These are phyloP conservation scores for Micromussa lordhowensis DNA, from an alignment of 92 coral and sea anemone genomes.

Conservation along the genomic window DNA sequence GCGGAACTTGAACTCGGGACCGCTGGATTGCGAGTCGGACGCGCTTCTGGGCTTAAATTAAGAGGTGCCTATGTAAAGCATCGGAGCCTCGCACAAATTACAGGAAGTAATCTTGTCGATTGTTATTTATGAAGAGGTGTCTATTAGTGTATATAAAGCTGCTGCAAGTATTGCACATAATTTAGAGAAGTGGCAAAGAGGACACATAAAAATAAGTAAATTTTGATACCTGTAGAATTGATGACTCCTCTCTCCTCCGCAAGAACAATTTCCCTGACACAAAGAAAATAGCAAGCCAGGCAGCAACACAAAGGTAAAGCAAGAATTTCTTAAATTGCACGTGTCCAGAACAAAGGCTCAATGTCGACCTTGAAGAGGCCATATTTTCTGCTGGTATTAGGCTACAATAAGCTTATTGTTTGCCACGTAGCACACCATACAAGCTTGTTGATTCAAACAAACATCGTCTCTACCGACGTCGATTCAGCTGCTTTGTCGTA, in stretches of 20 bases:
- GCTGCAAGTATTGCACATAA: too few relatives aligned
- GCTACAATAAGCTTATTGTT: background rate
- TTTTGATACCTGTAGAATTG: conserved; percentile 18
- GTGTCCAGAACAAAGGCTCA: background rate
- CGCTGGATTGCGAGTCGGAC: too few relatives aligned
- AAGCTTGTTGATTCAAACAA: background rate
- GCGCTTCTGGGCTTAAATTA: too few relatives aligned
- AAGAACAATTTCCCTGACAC: conserved; percentile 30
- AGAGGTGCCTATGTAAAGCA: too few relatives aligned
- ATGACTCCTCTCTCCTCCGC: conserved; percentile 6
- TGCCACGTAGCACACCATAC: background rate
- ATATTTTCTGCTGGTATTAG: background rate
- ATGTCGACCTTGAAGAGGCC: background rate
- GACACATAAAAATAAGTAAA: background rate
- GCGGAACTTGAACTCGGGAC: too few relatives aligned
- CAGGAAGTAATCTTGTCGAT: too few relatives aligned
- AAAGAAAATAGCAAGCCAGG: conserved; percentile 31
- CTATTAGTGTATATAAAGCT: too few relatives aligned
- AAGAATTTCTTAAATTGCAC: conserved; percentile 10
- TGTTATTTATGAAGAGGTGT: too few relatives aligned
- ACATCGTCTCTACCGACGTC: too few relatives aligned
- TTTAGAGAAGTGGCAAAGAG: too few relatives aligned
- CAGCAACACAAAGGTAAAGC: conserved; percentile 10
- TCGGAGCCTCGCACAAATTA: too few relatives aligned
- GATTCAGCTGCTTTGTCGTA: background rate